Base-by-base conservation (phyloP, 2,888 invertebrate genomes). In the Dicranocentrus wangi region DNA sequence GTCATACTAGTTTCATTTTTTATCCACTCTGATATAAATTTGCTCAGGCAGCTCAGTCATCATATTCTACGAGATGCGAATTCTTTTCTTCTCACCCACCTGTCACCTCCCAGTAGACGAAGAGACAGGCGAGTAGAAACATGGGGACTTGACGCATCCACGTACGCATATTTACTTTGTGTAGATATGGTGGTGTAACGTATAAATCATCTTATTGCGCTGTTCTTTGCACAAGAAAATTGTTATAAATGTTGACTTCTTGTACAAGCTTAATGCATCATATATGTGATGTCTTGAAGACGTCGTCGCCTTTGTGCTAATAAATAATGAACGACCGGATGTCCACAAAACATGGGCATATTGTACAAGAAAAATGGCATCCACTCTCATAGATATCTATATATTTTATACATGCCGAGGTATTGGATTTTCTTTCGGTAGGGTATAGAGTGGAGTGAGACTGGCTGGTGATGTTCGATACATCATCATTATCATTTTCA, bases 51-150 rank as follows among this genome's bases (percentile, higher is more conserved):
- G 77, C 53, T 63, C 25, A 63, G 63, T 51, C 61, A 70, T 78
- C 70, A 78, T 43, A 68, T 61, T 63, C 69, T 32, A 61, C 76
- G 51, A 68, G 55, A 66, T 43, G 58, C 43, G 32, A 19, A 69
- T 61, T 66, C 69, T 60, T 39, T 66, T 61, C 70, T 79, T 79
- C 79, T 79, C 79, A 79, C 79, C 71, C 65, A 79, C 61, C 79
- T 79, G 79, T 79, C 79, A 79, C 66, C 79, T 71, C 65, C 19
- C 21, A n/a, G 25, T n/a, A 47, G 66, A 51, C 10, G 32, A 47
- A 47, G 47, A 47, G 47, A 47, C 47, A 10, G 47, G n/a, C 13
- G 47, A 47, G 39, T 5, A 39, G n/a, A 47, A n/a, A 55, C 10
- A 55, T 55, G 21, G 17, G 2, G 47, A 13, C 47, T 47, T n/a